Evolutionary conservation across 2,888 invertebrate genomes (phyloP), one percentile per base, ranked within the genome.

Genomic region (Diadegma fenestrale): DNA sequence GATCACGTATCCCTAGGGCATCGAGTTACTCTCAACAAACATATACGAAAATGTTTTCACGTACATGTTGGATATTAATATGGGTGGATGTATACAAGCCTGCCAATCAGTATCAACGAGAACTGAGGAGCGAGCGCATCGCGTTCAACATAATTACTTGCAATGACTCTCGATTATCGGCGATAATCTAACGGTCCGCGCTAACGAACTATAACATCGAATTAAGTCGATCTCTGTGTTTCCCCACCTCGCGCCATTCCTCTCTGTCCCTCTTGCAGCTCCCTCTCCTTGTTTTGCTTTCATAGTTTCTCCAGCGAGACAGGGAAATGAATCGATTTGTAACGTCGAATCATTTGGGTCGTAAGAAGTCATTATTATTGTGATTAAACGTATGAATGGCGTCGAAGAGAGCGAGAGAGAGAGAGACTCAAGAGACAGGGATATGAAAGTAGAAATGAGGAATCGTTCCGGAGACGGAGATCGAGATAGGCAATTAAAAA

Each of bases 71-170:
- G 22, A 63, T 72, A 37, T 37, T 37, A 1, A 37, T 37, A 58
- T 22, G 10, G 26, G 8, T 58, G 10, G 26, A 2, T 58, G 26
- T 58, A 72, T 51, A 75, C 12, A 71, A 71, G 81, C 79, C 76
- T 80, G 66, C 75, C 77, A 80, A 77, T 85, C 85, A 79, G 61
- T 82, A 80, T 77, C 66, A 80, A 54, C 63, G 69, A 79, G 81
- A 61, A 43, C 33, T 37, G 71, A 58, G 45, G 26, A 63, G 26
- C 68, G 33, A 69, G 75, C 69, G 71, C 80, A 76, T 80, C 85
- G 85, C 85, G 85, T 83, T 86, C 85, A 58, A 83, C 80, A 82
- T 92, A 92, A 91, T 91, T 91, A 91, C 90, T 85, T 81, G 89
- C 89, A 90, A 91, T 91, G 92, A 92, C 91, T 91, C 87, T 83